A percentile compares a stretch with the other conserved stretches of the same genome.
Evolutionary conservation across 2,797 vertebrate genomes (phyloP).

Genomic region (Acanthurus leucopareius): DNA sequence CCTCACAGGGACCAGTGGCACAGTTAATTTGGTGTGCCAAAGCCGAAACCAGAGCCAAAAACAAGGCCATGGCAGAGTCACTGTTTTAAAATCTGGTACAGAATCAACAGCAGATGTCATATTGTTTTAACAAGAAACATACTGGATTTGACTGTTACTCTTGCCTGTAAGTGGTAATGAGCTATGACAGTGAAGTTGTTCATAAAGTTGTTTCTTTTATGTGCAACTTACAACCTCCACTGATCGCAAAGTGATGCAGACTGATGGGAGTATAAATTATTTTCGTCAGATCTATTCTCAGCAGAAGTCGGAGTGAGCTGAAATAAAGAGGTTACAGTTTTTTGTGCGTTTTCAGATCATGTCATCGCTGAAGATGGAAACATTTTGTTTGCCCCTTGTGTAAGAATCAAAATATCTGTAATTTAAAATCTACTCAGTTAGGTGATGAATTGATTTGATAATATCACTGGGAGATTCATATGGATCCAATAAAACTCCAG

Average conservation of each 20-base stretch:
- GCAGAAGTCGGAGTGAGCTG: background rate
- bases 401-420: background rate
- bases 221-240: background rate
- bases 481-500: too few relatives aligned
- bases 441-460: background rate
- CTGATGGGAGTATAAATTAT: background rate
- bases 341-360: background rate
- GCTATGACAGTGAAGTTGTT: constrained; percentile 27
- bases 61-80: background rate
- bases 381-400: background rate
- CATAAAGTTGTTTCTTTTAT: constrained; percentile 34
- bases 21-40: too few relatives aligned
- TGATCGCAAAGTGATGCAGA: background rate
- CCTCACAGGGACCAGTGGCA: background rate
- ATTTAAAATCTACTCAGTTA: background rate
- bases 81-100: constrained; percentile 19
- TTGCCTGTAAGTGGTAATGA: constrained; percentile 24
- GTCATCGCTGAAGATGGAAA: background rate
- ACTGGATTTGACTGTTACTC: constrained; percentile 13
- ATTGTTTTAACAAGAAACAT: constrained; percentile 29
- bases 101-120: constrained; percentile 33
- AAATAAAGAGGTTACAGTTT: background rate
- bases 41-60: too few relatives aligned
- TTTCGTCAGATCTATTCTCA: background rate
- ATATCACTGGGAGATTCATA: too few relatives aligned